Percentiles rank a stretch among this genome's conserved stretches.
Evolutionary conservation across 2,888 invertebrate genomes (phyloP).

Genomic region (Rugalucina vietnamica): DNA sequence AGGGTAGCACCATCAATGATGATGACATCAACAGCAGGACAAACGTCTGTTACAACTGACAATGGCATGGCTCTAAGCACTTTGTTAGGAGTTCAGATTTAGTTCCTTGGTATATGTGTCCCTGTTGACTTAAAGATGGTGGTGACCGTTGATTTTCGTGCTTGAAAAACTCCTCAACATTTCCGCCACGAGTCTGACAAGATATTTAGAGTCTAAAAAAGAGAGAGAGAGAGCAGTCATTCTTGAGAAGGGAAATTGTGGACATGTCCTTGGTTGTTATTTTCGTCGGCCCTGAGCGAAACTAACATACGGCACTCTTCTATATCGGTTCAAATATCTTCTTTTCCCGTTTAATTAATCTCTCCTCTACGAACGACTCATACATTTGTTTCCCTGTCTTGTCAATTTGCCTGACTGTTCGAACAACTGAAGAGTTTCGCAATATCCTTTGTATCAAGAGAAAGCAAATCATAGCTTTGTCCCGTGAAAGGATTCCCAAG

Average conservation of each 20-base stretch:
- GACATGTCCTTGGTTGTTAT: neutral
- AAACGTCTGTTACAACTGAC: neutral
- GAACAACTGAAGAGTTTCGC: neutral
- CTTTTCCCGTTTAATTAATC: neutral
- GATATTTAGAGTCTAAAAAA: slow-evolving; percentile 14
- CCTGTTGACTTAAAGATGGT: neutral
- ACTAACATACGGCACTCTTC: neutral
- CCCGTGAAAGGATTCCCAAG: slow-evolving; percentile 23
- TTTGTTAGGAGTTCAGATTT: neutral
- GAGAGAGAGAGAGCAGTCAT: neutral
- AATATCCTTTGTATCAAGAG: slow-evolving; percentile 20
- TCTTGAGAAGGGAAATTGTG: neutral
- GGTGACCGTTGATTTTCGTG: neutral
- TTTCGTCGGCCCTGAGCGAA: neutral
- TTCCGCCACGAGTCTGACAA: neutral
- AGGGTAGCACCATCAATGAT: neutral
- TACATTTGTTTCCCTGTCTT: neutral
- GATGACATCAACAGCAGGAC: neutral
- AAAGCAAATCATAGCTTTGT: slow-evolving; percentile 1
- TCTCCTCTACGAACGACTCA: neutral
- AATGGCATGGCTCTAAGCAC: neutral
- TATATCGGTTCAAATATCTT: neutral
- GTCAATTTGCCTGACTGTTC: slow-evolving; percentile 5
- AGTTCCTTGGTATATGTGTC: neutral
- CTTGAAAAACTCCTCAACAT: slow-evolving; percentile 16